A percentile compares a stretch with the other conserved stretches of the same genome.
These are phyloP conservation scores for Orthosia gracilis DNA, from an alignment of 2,888 invertebrate species.

Conservation along the genomic window DNA sequence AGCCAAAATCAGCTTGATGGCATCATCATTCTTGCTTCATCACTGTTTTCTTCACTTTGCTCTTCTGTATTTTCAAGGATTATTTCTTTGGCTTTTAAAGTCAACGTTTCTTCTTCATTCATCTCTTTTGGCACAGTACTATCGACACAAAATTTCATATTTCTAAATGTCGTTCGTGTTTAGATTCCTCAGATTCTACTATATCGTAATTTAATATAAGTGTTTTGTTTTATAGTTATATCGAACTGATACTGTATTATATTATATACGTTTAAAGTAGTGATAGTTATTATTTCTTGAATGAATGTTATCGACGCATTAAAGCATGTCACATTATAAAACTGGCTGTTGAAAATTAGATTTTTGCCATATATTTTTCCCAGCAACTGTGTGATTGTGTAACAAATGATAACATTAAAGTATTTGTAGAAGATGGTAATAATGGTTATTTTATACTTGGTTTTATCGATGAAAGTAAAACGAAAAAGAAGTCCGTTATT, in stretches of 20 bases:
- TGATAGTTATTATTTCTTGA: conserved; percentile 3
- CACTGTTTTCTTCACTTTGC: not conserved
- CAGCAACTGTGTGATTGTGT: not conserved
- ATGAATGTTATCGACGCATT: too few relatives aligned
- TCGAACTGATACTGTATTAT: conserved; percentile 78
- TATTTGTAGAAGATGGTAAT: not conserved
- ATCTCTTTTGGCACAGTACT: conserved; percentile 64
- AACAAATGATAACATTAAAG: conserved; percentile 13
- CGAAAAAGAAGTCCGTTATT: not conserved
- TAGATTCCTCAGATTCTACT: conserved; percentile 74
- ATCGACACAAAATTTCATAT: conserved; percentile 65
- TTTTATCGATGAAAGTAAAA: conserved; percentile 9
- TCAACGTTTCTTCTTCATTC: not conserved
- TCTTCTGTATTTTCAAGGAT: not conserved
- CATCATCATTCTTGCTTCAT: too few relatives aligned
- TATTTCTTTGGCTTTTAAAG: not conserved
- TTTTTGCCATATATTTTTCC: not conserved
- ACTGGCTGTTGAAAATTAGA: not conserved
- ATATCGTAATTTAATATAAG: conserved; percentile 70
- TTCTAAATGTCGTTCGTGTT: conserved; percentile 80
- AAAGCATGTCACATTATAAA: not conserved
- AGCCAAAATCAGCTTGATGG: too few relatives aligned
- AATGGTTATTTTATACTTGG: not conserved
- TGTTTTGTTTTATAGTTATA: conserved; percentile 71
- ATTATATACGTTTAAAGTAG: not conserved